These are phyloP conservation scores for Germaria angustata DNA, from an alignment of 2,888 invertebrate species.

Conservation along the genomic window DNA sequence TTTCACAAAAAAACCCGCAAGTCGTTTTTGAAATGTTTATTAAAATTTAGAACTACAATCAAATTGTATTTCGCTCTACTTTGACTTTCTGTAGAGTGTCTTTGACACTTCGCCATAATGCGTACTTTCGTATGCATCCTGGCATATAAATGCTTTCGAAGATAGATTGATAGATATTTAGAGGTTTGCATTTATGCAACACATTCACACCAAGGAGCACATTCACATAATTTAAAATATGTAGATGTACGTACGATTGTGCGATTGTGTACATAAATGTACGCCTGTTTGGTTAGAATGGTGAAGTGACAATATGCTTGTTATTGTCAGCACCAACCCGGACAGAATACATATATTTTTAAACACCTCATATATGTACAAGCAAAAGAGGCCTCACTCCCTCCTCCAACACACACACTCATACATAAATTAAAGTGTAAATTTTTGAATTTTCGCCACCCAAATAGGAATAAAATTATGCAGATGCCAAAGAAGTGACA, in stretches of 20 bases:
- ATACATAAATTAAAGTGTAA: constrained; percentile 17
- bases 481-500: constrained; percentile 65
- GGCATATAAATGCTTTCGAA: constrained; percentile 47
- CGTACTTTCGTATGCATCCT: constrained; percentile 36
- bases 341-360: constrained; percentile 1
- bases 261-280: background rate
- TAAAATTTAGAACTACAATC: no score
- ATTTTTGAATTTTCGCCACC: constrained; percentile 57
- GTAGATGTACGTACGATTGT: background rate
- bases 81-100: background rate
- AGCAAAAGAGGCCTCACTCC: background rate
- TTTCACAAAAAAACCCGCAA: no score
- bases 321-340: constrained; percentile 69
- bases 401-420: constrained; percentile 4
- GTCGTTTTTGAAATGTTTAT: no score
- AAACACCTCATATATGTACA: constrained; percentile 17
- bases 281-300: background rate
- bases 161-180: constrained; percentile 64
- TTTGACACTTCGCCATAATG: constrained; percentile 24
- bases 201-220: background rate
- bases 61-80: background rate
- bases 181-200: constrained; percentile 41
- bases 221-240: constrained; percentile 15
- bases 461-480: constrained; percentile 67
- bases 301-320: constrained; percentile 66